Conservation (phyloP, 2,113 vertebrate genomes). For the Corythoichthys haematopterus region DNA sequence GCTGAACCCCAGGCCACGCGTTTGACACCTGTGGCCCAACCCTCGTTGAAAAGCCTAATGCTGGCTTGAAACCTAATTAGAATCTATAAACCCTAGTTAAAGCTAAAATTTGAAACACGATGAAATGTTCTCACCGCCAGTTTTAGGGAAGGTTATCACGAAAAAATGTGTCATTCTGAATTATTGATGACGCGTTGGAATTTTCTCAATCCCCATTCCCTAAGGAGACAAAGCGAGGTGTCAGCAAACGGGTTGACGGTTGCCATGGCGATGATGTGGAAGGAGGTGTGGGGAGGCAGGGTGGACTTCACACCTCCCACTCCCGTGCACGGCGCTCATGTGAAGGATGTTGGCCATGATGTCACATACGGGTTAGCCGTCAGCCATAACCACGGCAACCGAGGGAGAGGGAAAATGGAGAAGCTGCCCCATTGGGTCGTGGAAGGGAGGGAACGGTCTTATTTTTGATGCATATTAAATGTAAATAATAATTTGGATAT, state of each 20-base stretch:
- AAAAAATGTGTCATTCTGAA: slow-evolving; percentile 1
- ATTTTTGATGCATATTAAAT: too few relatives aligned
- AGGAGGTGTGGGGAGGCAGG: slow-evolving; percentile 41
- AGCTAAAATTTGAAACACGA: neutral
- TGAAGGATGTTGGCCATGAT: neutral
- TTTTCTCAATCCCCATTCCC: neutral
- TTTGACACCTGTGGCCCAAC: too few relatives aligned
- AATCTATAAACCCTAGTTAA: neutral
- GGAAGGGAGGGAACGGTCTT: too few relatives aligned
- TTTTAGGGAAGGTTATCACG: slow-evolving; percentile 6
- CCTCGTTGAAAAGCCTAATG: too few relatives aligned
- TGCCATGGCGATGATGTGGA: slow-evolving; percentile 61
- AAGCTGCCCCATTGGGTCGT: neutral
- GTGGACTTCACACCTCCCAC: slow-evolving; percentile 37
- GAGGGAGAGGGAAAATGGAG: neutral
- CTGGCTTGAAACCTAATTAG: too few relatives aligned
- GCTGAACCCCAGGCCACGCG: too few relatives aligned
- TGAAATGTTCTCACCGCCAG: neutral
- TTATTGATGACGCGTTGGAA: slow-evolving; percentile 11
- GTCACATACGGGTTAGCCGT: neutral
- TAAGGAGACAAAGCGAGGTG: neutral
- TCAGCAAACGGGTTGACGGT: slow-evolving; percentile 44
- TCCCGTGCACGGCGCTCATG: slow-evolving; percentile 1
- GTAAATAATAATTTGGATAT: too few relatives aligned
- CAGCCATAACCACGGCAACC: slow-evolving; percentile 6